Evolutionary conservation across 1,140 invertebrate species (phyloP).

Genomic region (Spodoptera litura): DNA sequence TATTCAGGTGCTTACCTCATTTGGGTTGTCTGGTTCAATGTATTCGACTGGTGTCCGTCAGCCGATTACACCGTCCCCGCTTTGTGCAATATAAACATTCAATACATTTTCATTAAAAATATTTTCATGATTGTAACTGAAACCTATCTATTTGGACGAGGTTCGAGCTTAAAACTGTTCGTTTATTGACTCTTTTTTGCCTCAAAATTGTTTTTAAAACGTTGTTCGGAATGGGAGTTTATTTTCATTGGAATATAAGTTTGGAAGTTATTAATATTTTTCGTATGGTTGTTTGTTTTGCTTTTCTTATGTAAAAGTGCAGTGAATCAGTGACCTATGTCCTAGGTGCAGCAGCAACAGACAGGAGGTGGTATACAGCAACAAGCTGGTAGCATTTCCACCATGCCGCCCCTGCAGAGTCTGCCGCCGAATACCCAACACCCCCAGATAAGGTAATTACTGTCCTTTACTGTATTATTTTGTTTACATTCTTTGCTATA

Average conservation of each 20-base stretch:
- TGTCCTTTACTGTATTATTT: background rate
- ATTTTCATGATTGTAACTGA: background rate
- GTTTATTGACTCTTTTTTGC: background rate
- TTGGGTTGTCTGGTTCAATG: constrained; percentile 1
- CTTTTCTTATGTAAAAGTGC: background rate
- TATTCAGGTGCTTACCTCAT: constrained; percentile 29
- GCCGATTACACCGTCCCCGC: background rate
- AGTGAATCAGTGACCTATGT: background rate
- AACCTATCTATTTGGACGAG: constrained; percentile 10
- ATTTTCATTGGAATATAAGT: no score
- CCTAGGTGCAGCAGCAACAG: constrained; percentile 72
- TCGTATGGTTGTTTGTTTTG: background rate
- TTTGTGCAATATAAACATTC: constrained; percentile 21
- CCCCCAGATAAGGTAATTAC: constrained; percentile 74
- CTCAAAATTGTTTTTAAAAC: background rate
- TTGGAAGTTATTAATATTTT: no score
- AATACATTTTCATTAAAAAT: background rate
- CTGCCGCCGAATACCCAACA: constrained; percentile 77
- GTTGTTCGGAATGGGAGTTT: no score
- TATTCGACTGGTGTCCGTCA: background rate
- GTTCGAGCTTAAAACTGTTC: background rate
- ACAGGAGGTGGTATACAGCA: constrained; percentile 69
- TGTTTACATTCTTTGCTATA: no score
- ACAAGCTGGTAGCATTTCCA: constrained; percentile 66
- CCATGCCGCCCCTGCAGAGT: constrained; percentile 80